Evolutionary conservation across 1,140 invertebrate genomes (phyloP).

Genomic region (Galendromus occidentalis): DNA sequence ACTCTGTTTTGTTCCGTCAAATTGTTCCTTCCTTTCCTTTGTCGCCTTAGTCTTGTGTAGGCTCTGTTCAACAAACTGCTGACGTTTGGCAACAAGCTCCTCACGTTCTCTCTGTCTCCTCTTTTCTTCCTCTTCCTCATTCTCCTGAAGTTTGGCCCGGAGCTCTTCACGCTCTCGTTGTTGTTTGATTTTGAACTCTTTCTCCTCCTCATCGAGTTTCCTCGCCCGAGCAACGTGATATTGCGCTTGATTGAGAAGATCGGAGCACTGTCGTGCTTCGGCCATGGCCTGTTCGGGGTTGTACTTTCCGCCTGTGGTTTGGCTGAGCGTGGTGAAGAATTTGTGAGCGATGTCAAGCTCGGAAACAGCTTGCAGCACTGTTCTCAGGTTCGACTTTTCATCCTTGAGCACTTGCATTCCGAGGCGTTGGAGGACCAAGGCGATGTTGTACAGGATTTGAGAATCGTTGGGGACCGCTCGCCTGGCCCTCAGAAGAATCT

Average conservation of each 20-base stretch:
- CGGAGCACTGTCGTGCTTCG: conserved; percentile 74
- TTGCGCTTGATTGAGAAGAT: conserved; percentile 79
- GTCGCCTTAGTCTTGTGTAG: conserved; percentile 51
- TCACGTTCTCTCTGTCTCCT: conserved; percentile 50
- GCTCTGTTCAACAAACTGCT: conserved; percentile 88
- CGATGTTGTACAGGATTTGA: conserved; percentile 80
- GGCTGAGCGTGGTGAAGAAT: conserved; percentile 64
- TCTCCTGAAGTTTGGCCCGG: conserved; percentile 40
- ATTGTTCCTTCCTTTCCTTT: conserved; percentile 22
- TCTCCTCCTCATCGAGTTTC: conserved; percentile 78
- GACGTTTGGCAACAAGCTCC: conserved; percentile 63
- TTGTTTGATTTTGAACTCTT: conserved; percentile 61
- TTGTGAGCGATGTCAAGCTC: conserved; percentile 80
- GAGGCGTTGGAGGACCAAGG: conserved; percentile 73
- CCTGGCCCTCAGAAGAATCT: conserved; percentile 38
- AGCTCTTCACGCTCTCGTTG: conserved; percentile 60
- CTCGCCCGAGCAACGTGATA: conserved; percentile 82
- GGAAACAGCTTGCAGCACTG: conserved; percentile 73
- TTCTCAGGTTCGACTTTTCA: conserved; percentile 69
- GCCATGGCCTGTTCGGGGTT: conserved; percentile 55
- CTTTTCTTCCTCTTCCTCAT: conserved; percentile 40
- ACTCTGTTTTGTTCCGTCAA: conserved; percentile 19
- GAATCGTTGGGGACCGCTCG: conserved; percentile 81
- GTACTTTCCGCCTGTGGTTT: conserved; percentile 61
- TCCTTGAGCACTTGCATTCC: conserved; percentile 80